Evolutionary conservation across 2,113 vertebrate genomes (phyloP).

Genomic region (Notothenia coriiceps): DNA sequence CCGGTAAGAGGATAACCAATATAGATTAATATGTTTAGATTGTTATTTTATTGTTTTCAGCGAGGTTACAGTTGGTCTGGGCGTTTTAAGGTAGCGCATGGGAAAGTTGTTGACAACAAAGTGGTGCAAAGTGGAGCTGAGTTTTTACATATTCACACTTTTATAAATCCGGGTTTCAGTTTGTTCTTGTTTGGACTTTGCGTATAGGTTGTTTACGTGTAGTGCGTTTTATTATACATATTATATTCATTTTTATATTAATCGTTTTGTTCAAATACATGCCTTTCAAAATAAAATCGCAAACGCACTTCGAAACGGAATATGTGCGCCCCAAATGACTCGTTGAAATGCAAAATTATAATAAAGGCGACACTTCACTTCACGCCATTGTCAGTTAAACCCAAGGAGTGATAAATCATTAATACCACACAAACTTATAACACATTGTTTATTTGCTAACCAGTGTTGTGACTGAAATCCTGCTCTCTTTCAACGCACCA

Average conservation of each 20-base stretch:
- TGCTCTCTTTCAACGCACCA: background rate
- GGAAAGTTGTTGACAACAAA: background rate
- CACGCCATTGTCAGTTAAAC: too few species aligned
- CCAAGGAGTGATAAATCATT: fast-evolving
- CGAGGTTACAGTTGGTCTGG: background rate
- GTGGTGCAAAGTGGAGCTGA: slow-evolving; percentile 43
- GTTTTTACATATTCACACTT: background rate
- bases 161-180: too few species aligned
- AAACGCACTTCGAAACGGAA: background rate
- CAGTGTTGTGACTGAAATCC: background rate
- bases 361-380: too few species aligned
- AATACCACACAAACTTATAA: background rate
- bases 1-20: slow-evolving; percentile 55
- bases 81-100: fast-evolving
- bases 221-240: background rate
- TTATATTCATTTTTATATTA: fast-evolving
- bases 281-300: background rate
- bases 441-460: background rate
- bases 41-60: background rate
- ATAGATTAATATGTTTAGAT: background rate
- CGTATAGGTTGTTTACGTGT: background rate
- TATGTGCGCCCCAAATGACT: background rate
- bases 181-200: background rate
- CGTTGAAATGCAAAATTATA: background rate
- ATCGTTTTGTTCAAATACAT: background rate